Conservation (phyloP, 2,797 vertebrate genomes). For the Schizopygopsis pylzovi region DNA sequence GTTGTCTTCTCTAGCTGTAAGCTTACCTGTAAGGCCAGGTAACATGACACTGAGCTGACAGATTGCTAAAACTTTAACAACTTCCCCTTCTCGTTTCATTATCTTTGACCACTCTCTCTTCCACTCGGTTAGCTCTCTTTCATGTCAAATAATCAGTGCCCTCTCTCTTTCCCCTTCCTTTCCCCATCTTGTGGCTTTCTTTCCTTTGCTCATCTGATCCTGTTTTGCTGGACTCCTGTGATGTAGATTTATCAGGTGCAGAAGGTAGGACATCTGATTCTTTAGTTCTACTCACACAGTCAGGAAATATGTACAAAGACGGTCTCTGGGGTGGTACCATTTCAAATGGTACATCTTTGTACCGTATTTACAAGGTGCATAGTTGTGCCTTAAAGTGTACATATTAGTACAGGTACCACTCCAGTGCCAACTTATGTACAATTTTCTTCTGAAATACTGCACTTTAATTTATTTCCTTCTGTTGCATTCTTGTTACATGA, state of each 20-base stretch:
- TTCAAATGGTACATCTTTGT: background rate
- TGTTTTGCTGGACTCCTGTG: conserved; percentile 54
- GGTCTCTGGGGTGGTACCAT: background rate
- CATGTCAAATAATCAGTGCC: background rate
- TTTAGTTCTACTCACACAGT: conserved; percentile 14
- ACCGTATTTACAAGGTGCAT: background rate
- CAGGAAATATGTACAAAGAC: background rate
- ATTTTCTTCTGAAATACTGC: background rate
- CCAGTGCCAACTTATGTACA: background rate
- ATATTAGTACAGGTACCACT: background rate
- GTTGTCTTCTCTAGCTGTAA: background rate
- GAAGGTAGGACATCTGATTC: conserved; percentile 85
- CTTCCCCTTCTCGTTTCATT: conserved; percentile 1
- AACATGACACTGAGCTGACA: background rate
- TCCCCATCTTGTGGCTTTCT: conserved; percentile 29
- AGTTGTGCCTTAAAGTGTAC: background rate
- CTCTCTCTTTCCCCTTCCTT: background rate
- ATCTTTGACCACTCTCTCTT: background rate
- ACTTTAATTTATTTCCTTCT: conserved; percentile 10
- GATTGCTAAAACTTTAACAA: background rate
- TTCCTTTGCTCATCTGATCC: conserved; percentile 61
- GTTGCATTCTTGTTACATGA: background rate
- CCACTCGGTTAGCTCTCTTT: background rate
- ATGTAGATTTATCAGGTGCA: conserved; percentile 96
- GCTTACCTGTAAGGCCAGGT: background rate